phyloP scores from a whole-genome alignment of 2,888 invertebrate genomes.

The Trissolcus japonicus region DNA sequence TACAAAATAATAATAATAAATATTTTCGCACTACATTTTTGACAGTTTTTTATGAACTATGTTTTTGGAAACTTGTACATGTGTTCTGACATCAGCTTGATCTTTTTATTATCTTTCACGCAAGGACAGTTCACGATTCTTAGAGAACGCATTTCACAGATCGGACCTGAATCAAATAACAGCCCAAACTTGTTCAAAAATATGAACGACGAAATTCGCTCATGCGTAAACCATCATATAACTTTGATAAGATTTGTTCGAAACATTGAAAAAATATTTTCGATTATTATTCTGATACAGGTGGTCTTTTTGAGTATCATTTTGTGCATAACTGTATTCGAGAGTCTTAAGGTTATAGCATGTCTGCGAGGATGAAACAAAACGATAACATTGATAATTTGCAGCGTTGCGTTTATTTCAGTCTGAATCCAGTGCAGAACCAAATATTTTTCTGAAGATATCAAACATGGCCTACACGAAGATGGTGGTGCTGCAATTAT shows the following conservation, averaged over 20 bases:
- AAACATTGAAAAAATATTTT: constrained; percentile 17
- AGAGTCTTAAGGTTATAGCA: constrained; percentile 8
- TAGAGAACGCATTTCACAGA: constrained; percentile 7
- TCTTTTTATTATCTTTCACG: constrained; percentile 7
- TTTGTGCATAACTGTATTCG: constrained; percentile 17
- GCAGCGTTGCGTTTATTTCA: neutral
- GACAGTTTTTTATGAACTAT: constrained; percentile 21
- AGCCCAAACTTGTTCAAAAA: neutral
- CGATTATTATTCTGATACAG: constrained; percentile 22
- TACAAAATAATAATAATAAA: neutral
- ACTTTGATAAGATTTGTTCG: constrained; percentile 4
- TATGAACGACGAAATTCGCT: neutral
- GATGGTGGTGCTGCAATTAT: neutral
- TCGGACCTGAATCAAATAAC: neutral
- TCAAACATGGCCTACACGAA: neutral
- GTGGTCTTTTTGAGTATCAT: constrained; percentile 27
- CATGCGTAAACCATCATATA: constrained; percentile 7
- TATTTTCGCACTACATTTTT: neutral
- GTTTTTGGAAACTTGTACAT: constrained; percentile 13
- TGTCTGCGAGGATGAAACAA: neutral
- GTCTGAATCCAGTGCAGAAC: neutral
- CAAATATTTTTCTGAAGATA: constrained; percentile 5
- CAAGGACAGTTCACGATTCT: constrained; percentile 21
- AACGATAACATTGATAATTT: neutral
- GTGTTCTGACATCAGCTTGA: constrained; percentile 14